Evolutionary conservation across 2,888 invertebrate species (phyloP).

Genomic region (Eupithecia subumbrata): DNA sequence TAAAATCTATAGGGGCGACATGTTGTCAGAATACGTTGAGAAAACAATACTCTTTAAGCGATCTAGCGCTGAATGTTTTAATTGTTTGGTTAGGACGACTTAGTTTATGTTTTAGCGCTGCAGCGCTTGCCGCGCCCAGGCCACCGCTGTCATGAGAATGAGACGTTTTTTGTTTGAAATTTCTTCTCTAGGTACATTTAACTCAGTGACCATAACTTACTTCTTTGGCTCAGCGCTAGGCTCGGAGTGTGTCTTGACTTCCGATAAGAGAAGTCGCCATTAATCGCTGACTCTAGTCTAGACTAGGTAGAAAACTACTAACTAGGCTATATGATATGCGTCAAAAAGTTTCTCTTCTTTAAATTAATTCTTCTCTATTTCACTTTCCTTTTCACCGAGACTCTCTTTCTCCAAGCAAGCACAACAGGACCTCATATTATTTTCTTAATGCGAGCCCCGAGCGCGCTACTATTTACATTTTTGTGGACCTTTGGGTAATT

Average conservation of each 20-base stretch:
- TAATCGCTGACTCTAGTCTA: neutral
- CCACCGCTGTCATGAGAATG: too few species aligned
- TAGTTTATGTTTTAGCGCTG: too few species aligned
- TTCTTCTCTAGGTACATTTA: too few species aligned
- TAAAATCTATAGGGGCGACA: too few species aligned
- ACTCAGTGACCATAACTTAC: too few species aligned
- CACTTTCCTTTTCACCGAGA: neutral
- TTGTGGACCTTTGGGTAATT: constrained; percentile 20
- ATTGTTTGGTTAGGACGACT: too few species aligned
- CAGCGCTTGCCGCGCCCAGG: too few species aligned
- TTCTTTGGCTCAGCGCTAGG: neutral
- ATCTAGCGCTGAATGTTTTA: too few species aligned
- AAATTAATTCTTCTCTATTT: neutral
- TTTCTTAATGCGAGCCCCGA: neutral
- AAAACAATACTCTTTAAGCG: too few species aligned
- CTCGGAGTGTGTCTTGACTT: neutral
- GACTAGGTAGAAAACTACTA: too few species aligned
- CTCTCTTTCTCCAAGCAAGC: neutral
- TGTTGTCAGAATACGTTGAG: too few species aligned
- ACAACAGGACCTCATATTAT: neutral
- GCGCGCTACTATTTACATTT: constrained; percentile 13
- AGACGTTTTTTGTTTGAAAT: too few species aligned
- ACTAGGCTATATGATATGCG: neutral
- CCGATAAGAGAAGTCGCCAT: neutral
- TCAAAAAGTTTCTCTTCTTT: neutral